Base-by-base conservation (phyloP, 1,140 invertebrate genomes). In the Drosophila ambigua region DNA sequence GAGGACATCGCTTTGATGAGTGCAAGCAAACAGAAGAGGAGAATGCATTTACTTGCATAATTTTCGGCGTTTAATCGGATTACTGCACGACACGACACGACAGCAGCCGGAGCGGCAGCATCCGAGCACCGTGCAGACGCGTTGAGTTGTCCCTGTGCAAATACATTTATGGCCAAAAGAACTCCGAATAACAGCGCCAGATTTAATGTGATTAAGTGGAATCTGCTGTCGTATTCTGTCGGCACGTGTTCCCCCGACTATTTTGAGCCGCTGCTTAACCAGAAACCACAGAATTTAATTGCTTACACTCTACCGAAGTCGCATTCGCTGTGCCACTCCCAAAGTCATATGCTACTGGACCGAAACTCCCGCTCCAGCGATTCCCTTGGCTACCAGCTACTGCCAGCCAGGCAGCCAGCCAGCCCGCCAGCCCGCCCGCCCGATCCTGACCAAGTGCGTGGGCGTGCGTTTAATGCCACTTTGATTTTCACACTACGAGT, bases 51-150 rank as follows among this genome's bases (percentile, higher is more conserved):
- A 48, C 49, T 62, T 67, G 79, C 68, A 82, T 83, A 78, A 82
- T 69, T 65, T 77, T 57, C 61, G 61, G 51, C 82, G 54, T 82
- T 81, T 81, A 87, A 85, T 74, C 81, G 78, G 81, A 85, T 84
- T 81, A 60, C 53, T 41, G 41, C 8, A n/a, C 48, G 41, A 58
- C 41, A n/a, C 48, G 41, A 58, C 41, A 35, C 28, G 48, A 61
- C 48, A 28, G 41, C 54, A 44, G 39, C 24, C 16, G 16, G 16
- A 16, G 16, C 16, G 15, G 20, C 28, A 26, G 13, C 9, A 13
- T 8, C n/a, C 26, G 20, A 43, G 26, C 6, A 7, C 26, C 26
- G 6, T 28, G 7, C 26, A 28, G 26, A 15, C 48, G 39, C 53
- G 44, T n/a, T 24, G n/a, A 35, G 53, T 39, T 26, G 71, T 74